These are phyloP conservation scores for Mesoclemmys tuberculata DNA, from an alignment of 2,113 vertebrate genomes.

Conservation along the genomic window DNA sequence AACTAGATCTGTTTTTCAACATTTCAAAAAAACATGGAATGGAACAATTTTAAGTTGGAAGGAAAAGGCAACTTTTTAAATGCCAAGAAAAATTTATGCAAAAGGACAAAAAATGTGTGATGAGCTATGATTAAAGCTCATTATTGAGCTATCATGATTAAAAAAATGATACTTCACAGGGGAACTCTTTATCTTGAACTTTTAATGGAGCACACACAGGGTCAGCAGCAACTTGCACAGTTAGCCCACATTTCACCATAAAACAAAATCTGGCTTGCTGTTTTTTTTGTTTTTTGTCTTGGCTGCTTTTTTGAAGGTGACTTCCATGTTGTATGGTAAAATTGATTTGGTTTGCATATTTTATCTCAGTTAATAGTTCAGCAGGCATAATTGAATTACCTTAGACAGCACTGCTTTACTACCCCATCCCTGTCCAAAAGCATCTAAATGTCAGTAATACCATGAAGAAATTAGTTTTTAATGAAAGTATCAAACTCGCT, in stretches of 20 bases:
- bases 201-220: not conserved
- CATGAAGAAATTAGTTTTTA: too few species aligned
- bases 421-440: not conserved
- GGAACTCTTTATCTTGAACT: not conserved
- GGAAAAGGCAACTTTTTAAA: conserved; percentile 17
- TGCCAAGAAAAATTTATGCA: conserved; percentile 25
- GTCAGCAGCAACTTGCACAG: not conserved
- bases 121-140: not conserved
- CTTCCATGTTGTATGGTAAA: not conserved
- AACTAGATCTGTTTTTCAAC: conserved; percentile 38
- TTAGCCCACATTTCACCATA: not conserved
- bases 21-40: not conserved
- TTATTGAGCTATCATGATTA: too few species aligned
- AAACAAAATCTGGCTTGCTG: not conserved
- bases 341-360: not conserved
- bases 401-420: not conserved
- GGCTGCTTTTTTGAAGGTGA: not conserved
- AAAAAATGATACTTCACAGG: not conserved
- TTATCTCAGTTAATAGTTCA: not conserved
- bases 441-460: not conserved
- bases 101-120: conserved; percentile 43
- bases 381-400: not conserved
- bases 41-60: conserved; percentile 12
- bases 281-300: not conserved
- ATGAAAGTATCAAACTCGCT: not conserved